phyloP scores from a whole-genome alignment of 2,113 vertebrate genomes.

The Centropus unirufus region DNA sequence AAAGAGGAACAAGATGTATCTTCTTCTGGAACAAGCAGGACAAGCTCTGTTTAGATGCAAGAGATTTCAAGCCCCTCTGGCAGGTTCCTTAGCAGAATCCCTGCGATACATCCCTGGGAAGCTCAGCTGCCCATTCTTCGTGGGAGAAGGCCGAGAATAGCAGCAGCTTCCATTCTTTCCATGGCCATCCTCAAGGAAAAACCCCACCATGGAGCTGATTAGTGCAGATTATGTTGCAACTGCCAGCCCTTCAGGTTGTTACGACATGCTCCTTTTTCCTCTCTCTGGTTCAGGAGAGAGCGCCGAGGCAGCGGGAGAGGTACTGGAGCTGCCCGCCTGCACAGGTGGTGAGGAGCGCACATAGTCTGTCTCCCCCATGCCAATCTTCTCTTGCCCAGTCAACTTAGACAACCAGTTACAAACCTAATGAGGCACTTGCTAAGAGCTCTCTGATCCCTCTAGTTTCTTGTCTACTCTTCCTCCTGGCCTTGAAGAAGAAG shows the following conservation, averaged over 20 bases:
- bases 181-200: not conserved
- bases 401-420: not conserved
- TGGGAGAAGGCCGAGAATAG: not conserved
- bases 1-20: conserved; percentile 26
- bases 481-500: not conserved
- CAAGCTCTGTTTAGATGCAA: not conserved
- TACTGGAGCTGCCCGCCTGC: not conserved
- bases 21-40: not conserved
- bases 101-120: not conserved
- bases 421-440: not conserved
- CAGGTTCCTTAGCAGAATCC: not conserved
- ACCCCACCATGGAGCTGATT: not conserved
- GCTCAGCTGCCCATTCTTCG: not conserved
- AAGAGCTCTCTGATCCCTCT: not conserved
- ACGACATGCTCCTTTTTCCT: not conserved
- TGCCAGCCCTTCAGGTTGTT: not conserved
- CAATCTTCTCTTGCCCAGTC: not conserved
- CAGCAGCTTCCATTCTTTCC: not conserved
- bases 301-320: not conserved
- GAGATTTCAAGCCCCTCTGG: not conserved
- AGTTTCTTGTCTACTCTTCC: not conserved
- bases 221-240: not conserved
- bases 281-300: not conserved
- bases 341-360: fast-evolving
- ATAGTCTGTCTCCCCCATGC: not conserved